phyloP scores from a whole-genome alignment of 2,888 invertebrate genomes.

The Tipula helvola region DNA sequence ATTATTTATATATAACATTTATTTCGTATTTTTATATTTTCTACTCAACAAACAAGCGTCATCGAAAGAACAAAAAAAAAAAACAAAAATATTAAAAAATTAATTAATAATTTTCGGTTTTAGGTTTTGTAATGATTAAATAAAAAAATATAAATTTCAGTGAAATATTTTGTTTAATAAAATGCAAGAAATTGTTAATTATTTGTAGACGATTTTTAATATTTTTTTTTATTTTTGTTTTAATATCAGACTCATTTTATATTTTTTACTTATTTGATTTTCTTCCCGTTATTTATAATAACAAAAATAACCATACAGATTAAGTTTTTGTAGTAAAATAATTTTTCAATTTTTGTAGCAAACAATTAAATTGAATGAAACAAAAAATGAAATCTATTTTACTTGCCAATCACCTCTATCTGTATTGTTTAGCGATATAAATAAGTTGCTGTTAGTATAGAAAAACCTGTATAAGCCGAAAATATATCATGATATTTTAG shows the following conservation, averaged over 20 bases:
- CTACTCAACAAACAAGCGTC: conserved; percentile 8
- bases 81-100: not conserved
- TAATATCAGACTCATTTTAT: conserved; percentile 9
- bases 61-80: not conserved
- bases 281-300: not conserved
- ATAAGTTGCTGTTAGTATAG: not conserved
- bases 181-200: not conserved
- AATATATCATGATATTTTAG: not conserved
- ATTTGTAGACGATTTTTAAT: not conserved
- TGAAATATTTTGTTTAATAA: not conserved
- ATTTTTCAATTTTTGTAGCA: not conserved
- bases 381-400: not conserved
- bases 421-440: not conserved
- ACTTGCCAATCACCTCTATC: not conserved
- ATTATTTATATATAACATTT: not conserved
- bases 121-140: not conserved
- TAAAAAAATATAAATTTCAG: not conserved
- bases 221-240: not conserved
- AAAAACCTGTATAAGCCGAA: not conserved
- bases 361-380: not conserved
- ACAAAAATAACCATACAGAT: not conserved
- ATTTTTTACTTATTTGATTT: not conserved
- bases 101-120: not conserved
- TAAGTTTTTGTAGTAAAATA: not conserved
- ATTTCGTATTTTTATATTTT: not conserved